phyloP scores from a whole-genome alignment of 2,888 invertebrate species.

The Cyaniris semiargus region DNA sequence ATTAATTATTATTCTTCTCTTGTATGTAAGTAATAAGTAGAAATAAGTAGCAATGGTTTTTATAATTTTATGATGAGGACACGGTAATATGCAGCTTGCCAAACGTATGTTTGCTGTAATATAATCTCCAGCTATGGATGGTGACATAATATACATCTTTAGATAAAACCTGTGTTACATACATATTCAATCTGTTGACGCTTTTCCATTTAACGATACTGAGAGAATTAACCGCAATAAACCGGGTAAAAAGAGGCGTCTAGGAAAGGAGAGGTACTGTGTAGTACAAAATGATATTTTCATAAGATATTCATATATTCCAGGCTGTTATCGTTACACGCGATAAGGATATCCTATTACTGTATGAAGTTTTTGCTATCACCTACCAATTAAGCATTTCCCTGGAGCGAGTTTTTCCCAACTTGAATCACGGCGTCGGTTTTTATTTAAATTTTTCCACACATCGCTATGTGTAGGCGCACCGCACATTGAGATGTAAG shows the following conservation, averaged over 20 bases:
- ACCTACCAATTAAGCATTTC: slow-evolving; percentile 30
- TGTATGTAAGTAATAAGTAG: no score
- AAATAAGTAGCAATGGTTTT: no score
- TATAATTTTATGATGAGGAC: no score
- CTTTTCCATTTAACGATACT: slow-evolving; percentile 4
- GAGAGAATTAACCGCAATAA: slow-evolving; percentile 2
- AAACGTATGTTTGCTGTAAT: no score
- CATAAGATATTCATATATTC: slow-evolving; percentile 21
- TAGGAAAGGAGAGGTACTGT: background rate
- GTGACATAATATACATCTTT: background rate
- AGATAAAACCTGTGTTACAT: background rate
- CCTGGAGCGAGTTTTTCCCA: slow-evolving; percentile 28
- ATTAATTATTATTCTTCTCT: no score
- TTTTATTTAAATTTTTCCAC: slow-evolving; percentile 26
- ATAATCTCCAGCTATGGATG: no score
- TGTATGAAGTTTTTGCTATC: slow-evolving; percentile 17
- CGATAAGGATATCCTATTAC: slow-evolving; percentile 25
- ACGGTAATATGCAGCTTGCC: no score
- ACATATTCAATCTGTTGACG: background rate
- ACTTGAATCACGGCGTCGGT: slow-evolving; percentile 16
- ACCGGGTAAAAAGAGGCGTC: background rate
- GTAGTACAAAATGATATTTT: slow-evolving; percentile 17
- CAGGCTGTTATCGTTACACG: slow-evolving; percentile 20
- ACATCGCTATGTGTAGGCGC: slow-evolving; percentile 26
- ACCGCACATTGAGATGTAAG: slow-evolving; percentile 2